Conservation (phyloP, 64 coral and sea anemone species). For the Stichodactyla helianthus region DNA sequence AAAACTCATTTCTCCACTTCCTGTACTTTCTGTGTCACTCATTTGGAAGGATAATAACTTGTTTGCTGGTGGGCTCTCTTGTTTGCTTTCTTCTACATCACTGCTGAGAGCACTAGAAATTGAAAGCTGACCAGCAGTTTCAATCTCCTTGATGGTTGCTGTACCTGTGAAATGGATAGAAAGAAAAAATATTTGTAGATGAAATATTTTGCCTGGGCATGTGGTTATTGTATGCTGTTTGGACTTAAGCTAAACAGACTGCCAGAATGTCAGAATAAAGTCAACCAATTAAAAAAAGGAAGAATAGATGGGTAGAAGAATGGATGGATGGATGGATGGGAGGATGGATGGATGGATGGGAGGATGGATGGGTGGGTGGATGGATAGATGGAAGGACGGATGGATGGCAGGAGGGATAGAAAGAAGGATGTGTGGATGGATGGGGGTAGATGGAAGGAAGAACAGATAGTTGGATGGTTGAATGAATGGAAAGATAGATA, state of each 20-base stretch:
- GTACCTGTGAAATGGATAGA: conserved; percentile 41
- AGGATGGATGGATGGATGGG: no score
- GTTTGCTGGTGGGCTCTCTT: conserved; percentile 21
- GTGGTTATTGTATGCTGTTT: no score
- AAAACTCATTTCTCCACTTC: conserved; percentile 16
- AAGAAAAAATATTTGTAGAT: neutral
- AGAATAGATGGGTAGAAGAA: neutral
- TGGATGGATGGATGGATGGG: neutral
- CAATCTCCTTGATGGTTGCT: conserved; percentile 43
- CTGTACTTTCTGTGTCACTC: conserved; percentile 20
- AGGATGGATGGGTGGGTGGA: neutral
- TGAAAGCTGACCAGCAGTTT: conserved; percentile 63
- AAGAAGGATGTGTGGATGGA: neutral
- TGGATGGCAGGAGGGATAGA: neutral
- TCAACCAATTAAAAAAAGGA: neutral
- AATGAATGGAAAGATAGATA: neutral
- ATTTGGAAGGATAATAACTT: neutral
- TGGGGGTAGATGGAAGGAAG: no score
- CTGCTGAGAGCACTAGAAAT: conserved; percentile 12
- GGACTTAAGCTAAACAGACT: no score
- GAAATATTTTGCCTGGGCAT: neutral
- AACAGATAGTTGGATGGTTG: neutral
- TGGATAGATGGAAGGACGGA: neutral
- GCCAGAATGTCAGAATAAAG: no score
- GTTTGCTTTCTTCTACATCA: conserved; percentile 12